Conservation (phyloP, 2,888 invertebrate genomes). For the Spodoptera littoralis region DNA sequence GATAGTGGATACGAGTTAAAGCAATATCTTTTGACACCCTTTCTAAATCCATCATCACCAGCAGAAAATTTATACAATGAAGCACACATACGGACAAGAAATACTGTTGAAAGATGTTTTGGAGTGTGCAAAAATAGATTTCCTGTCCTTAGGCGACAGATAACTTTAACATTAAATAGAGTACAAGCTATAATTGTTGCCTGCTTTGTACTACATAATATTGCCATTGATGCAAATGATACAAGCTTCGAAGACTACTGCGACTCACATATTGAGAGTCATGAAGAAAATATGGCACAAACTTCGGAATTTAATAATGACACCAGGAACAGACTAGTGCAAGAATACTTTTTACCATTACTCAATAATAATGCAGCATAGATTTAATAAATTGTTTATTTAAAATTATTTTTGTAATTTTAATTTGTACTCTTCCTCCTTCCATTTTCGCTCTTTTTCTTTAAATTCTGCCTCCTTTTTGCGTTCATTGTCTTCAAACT, state of each 20-base stretch:
- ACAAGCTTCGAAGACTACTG: neutral
- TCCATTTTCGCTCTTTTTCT: constrained; percentile 10
- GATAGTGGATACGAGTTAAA: constrained; percentile 13
- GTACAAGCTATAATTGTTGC: constrained; percentile 5
- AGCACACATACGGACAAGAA: constrained; percentile 15
- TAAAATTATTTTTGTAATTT: neutral
- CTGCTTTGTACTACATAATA: constrained; percentile 9
- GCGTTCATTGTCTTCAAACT: constrained; percentile 1
- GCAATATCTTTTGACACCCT: constrained; percentile 13
- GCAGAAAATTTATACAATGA: constrained; percentile 30
- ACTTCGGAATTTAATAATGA: no score
- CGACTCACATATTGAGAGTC: neutral
- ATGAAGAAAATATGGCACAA: no score
- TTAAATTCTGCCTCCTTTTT: constrained; percentile 4
- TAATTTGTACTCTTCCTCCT: constrained; percentile 4
- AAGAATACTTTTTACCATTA: no score
- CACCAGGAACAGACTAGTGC: no score
- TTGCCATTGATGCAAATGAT: constrained; percentile 5
- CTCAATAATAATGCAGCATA: no score
- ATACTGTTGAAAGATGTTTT: constrained; percentile 38
- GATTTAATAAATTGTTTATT: no score
- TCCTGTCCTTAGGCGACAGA: constrained; percentile 40
- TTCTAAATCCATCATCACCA: constrained; percentile 24
- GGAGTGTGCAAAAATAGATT: constrained; percentile 44
- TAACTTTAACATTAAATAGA: constrained; percentile 3